A percentile compares a stretch with the other conserved stretches of the same genome.
These are phyloP conservation scores for Eupeodes latifasciatus DNA, from an alignment of 2,888 invertebrate species.

Conservation along the genomic window DNA sequence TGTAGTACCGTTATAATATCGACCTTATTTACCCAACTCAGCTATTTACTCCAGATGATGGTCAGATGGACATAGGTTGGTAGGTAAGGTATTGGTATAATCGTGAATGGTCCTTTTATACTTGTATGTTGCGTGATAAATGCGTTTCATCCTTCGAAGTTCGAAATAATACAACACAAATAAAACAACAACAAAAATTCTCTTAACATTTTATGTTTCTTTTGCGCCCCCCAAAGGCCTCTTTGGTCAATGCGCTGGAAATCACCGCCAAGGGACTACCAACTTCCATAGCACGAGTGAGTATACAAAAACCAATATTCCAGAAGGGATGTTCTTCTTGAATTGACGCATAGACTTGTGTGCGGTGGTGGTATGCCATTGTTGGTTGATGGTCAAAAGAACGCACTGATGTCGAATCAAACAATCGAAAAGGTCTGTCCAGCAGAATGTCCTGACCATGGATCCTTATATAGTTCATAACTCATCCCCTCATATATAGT, in stretches of 20 bases:
- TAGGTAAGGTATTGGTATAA: background rate
- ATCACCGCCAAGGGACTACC: conserved; percentile 66
- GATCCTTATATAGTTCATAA: conserved; percentile 9
- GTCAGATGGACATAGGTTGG: background rate
- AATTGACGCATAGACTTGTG: background rate
- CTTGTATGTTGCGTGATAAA: conserved; percentile 57
- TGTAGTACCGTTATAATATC: conserved; percentile 3
- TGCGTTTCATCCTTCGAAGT: conserved; percentile 55
- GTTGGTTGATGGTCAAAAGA: conserved; percentile 5
- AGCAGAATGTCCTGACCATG: background rate
- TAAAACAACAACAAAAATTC: background rate
- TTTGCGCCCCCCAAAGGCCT: conserved; percentile 30
- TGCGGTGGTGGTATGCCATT: background rate
- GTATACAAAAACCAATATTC: conserved; percentile 55
- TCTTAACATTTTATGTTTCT: conserved; percentile 41
- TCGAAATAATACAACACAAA: conserved; percentile 10
- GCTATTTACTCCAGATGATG: conserved; percentile 32
- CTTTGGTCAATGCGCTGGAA: conserved; percentile 63
- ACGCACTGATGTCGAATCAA: background rate
- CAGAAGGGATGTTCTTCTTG: conserved; percentile 26
- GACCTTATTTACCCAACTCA: conserved; percentile 39
- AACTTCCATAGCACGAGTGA: conserved; percentile 31
- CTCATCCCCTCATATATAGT: background rate
- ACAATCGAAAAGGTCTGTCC: conserved; percentile 12
- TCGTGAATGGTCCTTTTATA: conserved; percentile 2